Evolutionary conservation across 2,888 invertebrate species (phyloP), one percentile per base, ranked within the genome.

Genomic region (Anthophora plumipes): DNA sequence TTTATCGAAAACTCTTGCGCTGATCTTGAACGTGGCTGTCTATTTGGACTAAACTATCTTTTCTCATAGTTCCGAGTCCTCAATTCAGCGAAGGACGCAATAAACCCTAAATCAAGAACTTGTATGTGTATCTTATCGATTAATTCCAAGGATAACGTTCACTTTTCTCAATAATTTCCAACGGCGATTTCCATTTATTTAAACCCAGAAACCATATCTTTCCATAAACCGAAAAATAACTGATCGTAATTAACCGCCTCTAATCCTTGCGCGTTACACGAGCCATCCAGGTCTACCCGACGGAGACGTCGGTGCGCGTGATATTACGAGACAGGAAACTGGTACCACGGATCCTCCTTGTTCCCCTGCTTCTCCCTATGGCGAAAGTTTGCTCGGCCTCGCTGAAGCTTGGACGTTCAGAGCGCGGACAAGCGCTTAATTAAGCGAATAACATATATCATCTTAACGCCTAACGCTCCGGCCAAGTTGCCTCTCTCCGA

Each of bases 401-500:
- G 78, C 80, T 77, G 86, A 87, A 88, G 85, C 87, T 86, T 80
- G 85, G 87, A 87, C 88, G 82, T 83, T 85, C 77, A 72, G 76
- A 80, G 73, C 84, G 84, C 86, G 90, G 90, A 90, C 91, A 89
- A 91, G 91, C 90, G 90, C 91, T 93, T 92, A 92, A 93, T 93
- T 93, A 93, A 92, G 91, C 89, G 90, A 90, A 91, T 91, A 92
- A 91, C 91, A 89, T 92, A 91, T 90, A 92, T 92, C 89, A 90
- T 89, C 78, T 89, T 87, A 89, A 90, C 90, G 87, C 89, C 86
- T 84, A 83, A 80, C 88, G 87, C 70, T 71, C 77, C 66, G 73
- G 75, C 75, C 81, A 79, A 83, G 77, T 82, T 82, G 71, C 68
- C 39, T n/a, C n/a, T n/a, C n/a, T 67, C 57, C 60, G 70, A 76